phyloP scores from a whole-genome alignment of 2,113 vertebrate genomes.

The Ariopsis seemanni region DNA sequence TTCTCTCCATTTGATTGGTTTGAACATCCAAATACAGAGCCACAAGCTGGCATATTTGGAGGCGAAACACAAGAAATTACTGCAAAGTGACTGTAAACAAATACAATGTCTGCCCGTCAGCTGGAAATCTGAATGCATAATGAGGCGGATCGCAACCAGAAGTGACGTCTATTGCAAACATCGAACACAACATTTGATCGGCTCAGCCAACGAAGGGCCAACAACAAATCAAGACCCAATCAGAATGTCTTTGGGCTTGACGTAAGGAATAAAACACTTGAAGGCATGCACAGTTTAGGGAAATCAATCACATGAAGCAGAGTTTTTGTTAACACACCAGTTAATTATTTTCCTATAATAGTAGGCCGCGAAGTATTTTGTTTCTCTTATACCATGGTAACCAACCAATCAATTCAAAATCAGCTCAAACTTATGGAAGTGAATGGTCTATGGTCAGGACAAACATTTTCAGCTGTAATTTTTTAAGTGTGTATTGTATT shows the following conservation, averaged over 20 bases:
- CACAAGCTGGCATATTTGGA: too few species aligned
- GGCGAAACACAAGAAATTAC: too few species aligned
- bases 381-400: not conserved
- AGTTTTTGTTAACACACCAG: not conserved
- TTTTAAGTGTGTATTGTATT: constrained; percentile 17
- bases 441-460: not conserved
- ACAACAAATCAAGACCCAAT: not conserved
- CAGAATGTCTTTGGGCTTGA: not conserved
- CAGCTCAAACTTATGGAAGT: not conserved
- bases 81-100: too few species aligned
- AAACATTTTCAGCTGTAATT: not conserved
- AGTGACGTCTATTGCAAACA: too few species aligned
- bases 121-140: too few species aligned
- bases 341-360: not conserved
- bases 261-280: not conserved
- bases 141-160: too few species aligned
- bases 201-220: not conserved
- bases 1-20: too few species aligned
- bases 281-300: not conserved
- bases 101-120: too few species aligned
- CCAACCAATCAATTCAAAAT: not conserved
- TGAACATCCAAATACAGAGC: too few species aligned
- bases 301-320: not conserved
- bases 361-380: not conserved
- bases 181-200: not conserved